Base-by-base conservation (phyloP, 2,888 invertebrate genomes). In the Gymnoscelis rufifasciata region DNA sequence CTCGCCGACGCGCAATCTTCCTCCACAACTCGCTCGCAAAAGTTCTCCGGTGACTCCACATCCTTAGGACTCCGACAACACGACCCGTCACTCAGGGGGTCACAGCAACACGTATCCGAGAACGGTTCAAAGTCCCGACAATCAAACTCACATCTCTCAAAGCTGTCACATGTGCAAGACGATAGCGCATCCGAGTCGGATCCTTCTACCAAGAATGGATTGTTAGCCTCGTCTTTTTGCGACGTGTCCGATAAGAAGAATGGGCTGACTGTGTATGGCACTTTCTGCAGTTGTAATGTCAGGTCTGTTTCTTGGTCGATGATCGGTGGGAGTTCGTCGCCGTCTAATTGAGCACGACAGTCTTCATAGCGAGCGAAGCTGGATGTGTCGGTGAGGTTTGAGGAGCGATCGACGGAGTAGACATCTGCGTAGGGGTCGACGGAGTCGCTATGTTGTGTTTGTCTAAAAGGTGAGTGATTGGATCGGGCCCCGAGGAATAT, bases 41-140 rank as follows among this genome's bases (percentile, higher is more conserved):
- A 83, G 63, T 84, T 66, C 65, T 88, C 88, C 13, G 87, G 86
- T 29, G 88, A 88, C 43, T 88, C 88, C 24, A 86, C 87, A 62
- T 84, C 78, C 54, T 88, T 87, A 10, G 89, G 89, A 58, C 89
- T 89, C 37, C 88, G 83, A 57, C 83, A 86, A 54, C 89, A 89
- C 35, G 79, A 78, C 27, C 86, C 89, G 53, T 89, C 88, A 55
- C 86, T 83, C 26, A 83, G 73, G 6, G 88, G 88, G 56, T 89
- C 89, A 54, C 89, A 89, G 71, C 91, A 91, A 66, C 91, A 91
- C 44, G 91, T 91, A 57, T 91, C 91, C 47, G 90, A 90, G 62
- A 90, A 84, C 27, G 90, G 90, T 60, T 91, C 91, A 61, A 90
- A 90, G 61, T 89, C 88, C 62, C 81, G 80, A 65, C 90, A 90